These are phyloP conservation scores for Idaea straminata DNA, from an alignment of 2,888 invertebrate genomes.

Conservation along the genomic window DNA sequence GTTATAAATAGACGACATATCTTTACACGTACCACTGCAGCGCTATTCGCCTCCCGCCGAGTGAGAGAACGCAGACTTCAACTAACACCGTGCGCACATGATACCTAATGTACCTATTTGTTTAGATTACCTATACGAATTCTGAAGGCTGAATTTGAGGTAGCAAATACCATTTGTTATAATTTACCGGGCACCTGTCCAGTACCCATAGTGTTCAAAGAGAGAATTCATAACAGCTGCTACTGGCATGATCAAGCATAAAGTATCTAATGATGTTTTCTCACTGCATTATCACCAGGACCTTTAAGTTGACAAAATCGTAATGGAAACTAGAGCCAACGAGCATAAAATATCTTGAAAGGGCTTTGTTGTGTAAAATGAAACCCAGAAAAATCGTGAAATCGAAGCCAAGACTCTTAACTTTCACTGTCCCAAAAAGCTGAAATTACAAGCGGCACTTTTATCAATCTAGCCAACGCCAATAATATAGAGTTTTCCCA, in stretches of 20 bases:
- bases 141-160: background rate
- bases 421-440: background rate
- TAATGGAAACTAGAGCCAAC: too few relatives aligned
- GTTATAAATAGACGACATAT: slow-evolving; percentile 76
- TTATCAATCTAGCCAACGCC: background rate
- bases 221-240: background rate
- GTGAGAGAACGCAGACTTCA: slow-evolving; percentile 59
- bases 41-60: slow-evolving; percentile 66
- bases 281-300: too few relatives aligned
- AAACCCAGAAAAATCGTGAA: background rate
- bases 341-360: background rate
- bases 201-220: too few relatives aligned
- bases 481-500: too few relatives aligned
- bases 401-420: background rate
- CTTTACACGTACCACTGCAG: slow-evolving; percentile 56
- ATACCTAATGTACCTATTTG: slow-evolving; percentile 36
- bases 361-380: background rate
- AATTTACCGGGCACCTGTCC: background rate
- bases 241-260: background rate
- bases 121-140: slow-evolving; percentile 50
- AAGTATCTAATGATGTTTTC: background rate
- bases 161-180: slow-evolving; percentile 1
- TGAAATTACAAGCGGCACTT: background rate
- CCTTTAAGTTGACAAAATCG: too few relatives aligned
- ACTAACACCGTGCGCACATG: slow-evolving; percentile 38